Evolutionary conservation across 2,888 invertebrate species (phyloP), one percentile per base, ranked within the genome.

Genomic region (Dryobota labecula): DNA sequence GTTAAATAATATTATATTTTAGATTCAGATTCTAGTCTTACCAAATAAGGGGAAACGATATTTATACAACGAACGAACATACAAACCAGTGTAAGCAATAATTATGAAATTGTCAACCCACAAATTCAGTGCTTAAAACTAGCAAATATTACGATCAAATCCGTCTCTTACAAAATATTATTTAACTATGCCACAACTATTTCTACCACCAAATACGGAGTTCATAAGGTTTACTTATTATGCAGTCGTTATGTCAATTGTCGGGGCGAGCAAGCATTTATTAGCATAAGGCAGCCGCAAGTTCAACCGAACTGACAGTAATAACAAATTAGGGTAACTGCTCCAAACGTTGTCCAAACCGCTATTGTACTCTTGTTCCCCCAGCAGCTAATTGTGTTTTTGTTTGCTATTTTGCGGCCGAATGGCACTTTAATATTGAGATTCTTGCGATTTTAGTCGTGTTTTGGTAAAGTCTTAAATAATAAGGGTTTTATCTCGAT

Each of bases 301-400:
- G 89, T 90, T 88, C 86, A 86, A 89, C 87, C 78, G 83, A 87
- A 87, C 86, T 91, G 93, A 89, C 92, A 92, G 91, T 90, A 91
- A 91, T 92, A 93, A 94, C 93, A 93, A 94, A 94, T 94, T 94
- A 94, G 94, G 95, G 94, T 94, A 91, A 90, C 90, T 90, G 87
- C 84, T 83, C 89, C 87, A 84, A 91, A 87, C 87, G 87, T 86
- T 90, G 90, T 88, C 90, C 86, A 76, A 85, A 84, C 82, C 87
- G 87, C 90, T 86, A 92, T 94, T 94, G 92, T 94, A 80, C 83
- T 87, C 84, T 84, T 87, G 86, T 87, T 87, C 92, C 93, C 92
- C 80, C 84, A 83, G 75, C 86, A 86, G 88, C 90, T 94, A 94
- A 94, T 94, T 94, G 91, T 92, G 92, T 93, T 94, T 94, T 94